Percentiles rank a stretch among this genome's conserved stretches.
Conservation (phyloP, 2,888 invertebrate genomes). For the Rhingia campestris region DNA sequence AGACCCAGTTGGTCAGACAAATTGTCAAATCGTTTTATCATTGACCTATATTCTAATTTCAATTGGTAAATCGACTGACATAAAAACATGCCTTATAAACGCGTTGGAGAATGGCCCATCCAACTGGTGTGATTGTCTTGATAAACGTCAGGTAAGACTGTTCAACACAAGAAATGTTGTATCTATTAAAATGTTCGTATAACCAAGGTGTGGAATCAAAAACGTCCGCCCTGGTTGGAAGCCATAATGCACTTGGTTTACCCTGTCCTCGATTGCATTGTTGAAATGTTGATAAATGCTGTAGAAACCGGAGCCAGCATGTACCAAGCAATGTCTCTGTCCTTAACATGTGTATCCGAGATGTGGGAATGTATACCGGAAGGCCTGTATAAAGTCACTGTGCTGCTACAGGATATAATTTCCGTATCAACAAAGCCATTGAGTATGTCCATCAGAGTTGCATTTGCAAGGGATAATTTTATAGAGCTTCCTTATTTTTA, state of each 20-base stretch:
- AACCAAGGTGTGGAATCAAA: conserved; percentile 90
- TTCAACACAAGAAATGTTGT: background rate
- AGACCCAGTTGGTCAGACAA: conserved; percentile 83
- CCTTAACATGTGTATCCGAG: conserved; percentile 88
- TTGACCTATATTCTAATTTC: conserved; percentile 86
- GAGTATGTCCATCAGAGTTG: conserved; percentile 77
- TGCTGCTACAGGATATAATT: conserved; percentile 87
- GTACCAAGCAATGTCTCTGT: conserved; percentile 91
- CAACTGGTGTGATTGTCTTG: conserved; percentile 89
- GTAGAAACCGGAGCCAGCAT: conserved; percentile 90
- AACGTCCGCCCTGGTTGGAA: conserved; percentile 90
- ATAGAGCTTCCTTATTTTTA: conserved; percentile 29
- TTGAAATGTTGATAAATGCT: conserved; percentile 87
- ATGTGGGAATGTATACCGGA: conserved; percentile 88
- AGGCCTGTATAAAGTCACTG: conserved; percentile 84
- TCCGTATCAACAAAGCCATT: conserved; percentile 89
- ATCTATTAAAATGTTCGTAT: conserved; percentile 7
- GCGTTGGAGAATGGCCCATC: conserved; percentile 85
- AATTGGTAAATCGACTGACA: conserved; percentile 86
- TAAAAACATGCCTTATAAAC: conserved; percentile 86
- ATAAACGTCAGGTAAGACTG: conserved; percentile 87
- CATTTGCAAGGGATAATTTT: conserved; percentile 13
- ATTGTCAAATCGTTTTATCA: conserved; percentile 86
- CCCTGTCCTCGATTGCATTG: conserved; percentile 86
- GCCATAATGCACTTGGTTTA: conserved; percentile 87